Evolutionary conservation across 1,140 invertebrate genomes (phyloP).

Genomic region (Saccostrea cuccullata): DNA sequence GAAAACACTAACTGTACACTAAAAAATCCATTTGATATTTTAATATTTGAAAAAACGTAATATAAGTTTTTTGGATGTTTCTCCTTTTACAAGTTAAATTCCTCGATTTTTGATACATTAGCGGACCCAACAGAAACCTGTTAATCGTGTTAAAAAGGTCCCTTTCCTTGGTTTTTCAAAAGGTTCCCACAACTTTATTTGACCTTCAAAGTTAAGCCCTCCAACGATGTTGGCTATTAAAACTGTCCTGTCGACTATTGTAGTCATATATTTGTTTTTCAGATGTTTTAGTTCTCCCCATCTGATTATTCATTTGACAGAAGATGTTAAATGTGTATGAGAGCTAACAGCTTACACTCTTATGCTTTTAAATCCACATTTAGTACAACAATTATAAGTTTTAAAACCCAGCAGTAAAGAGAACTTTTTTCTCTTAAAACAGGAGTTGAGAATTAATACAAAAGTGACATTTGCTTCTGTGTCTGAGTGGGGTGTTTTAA

Average conservation of each 20-base stretch:
- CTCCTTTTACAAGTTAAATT: not conserved
- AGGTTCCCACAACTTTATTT: not conserved
- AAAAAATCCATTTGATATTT: too few relatives aligned
- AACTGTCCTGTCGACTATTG: not conserved
- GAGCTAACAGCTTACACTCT: not conserved
- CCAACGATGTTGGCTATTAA: conserved; percentile 7
- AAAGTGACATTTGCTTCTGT: too few relatives aligned
- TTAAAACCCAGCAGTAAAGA: not conserved
- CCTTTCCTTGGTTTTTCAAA: not conserved
- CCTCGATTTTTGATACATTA: not conserved
- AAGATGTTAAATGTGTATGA: not conserved
- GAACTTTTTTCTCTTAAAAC: not conserved
- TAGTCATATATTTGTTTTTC: not conserved
- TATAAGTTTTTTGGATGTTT: too few relatives aligned
- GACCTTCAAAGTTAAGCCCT: conserved; percentile 1
- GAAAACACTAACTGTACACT: too few relatives aligned
- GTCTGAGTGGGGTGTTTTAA: too few relatives aligned
- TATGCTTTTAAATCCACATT: not conserved
- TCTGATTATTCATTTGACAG: not conserved
- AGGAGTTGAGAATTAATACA: too few relatives aligned
- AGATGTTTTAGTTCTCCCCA: not conserved
- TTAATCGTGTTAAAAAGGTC: conserved; percentile 5
- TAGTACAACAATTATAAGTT: not conserved
- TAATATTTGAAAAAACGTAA: too few relatives aligned
- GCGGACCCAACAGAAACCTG: not conserved